Percentiles rank a stretch among this genome's conserved stretches.
Evolutionary conservation across 2,888 invertebrate species (phyloP).

Genomic region (Abrostola triplasia): DNA sequence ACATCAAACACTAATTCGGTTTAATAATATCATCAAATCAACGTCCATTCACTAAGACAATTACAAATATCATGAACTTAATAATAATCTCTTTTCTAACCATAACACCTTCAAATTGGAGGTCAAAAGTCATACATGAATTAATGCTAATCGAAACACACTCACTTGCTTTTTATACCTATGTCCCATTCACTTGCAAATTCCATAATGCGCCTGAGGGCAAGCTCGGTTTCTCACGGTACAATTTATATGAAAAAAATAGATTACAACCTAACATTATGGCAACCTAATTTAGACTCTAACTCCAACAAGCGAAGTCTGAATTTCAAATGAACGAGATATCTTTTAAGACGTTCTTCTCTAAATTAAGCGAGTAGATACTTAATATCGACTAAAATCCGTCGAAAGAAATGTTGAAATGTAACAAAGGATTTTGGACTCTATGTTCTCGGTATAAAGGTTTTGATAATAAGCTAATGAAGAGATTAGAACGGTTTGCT

Average conservation of each 20-base stretch:
- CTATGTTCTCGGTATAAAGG: constrained; percentile 55
- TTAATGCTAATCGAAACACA: constrained; percentile 69
- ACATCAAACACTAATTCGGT: neutral
- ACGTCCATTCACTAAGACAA: constrained; percentile 31
- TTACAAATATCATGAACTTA: constrained; percentile 44
- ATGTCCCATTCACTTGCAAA: constrained; percentile 76
- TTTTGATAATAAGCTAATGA: constrained; percentile 64
- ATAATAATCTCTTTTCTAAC: constrained; percentile 29
- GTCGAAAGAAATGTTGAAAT: constrained; percentile 62
- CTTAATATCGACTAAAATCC: constrained; percentile 62
- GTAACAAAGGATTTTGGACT: constrained; percentile 57
- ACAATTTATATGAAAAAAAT: constrained; percentile 65
- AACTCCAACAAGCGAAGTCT: neutral
- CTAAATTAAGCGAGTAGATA: constrained; percentile 46
- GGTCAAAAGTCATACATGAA: constrained; percentile 49
- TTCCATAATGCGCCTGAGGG: constrained; percentile 89
- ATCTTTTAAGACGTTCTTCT: constrained; percentile 20
- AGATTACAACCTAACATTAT: constrained; percentile 30
- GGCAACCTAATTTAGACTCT: constrained; percentile 14
- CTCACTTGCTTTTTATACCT: constrained; percentile 62
- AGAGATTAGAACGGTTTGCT: constrained; percentile 70
- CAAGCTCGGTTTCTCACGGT: constrained; percentile 89
- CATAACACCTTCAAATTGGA: constrained; percentile 29
- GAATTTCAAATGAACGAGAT: constrained; percentile 8
- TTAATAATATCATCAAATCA: constrained; percentile 9